Base-by-base conservation (phyloP, 2,797 vertebrate genomes). In the Yasuhikotakia modesta region DNA sequence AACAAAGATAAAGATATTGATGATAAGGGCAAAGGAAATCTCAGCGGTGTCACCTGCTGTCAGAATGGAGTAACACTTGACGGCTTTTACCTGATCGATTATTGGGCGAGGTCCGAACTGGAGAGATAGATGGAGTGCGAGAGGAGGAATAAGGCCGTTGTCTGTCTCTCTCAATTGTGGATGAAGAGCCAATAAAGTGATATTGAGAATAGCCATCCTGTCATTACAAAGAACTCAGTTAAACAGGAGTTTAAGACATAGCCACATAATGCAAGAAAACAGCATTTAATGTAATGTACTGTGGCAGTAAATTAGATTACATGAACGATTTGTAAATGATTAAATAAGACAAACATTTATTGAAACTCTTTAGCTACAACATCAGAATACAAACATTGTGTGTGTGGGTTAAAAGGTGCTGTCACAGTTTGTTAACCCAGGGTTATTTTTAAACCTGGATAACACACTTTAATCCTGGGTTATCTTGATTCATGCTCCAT, bases 161-260 rank as follows among this genome's bases (percentile, higher is more conserved):
- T 83, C 97, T 92, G 86, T 99, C 98, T 90, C 97, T 87, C 89
- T 99, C 98, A 89, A 99, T 99, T 32, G 98, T 99, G 70, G 97
- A 99, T 66, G 98, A 98, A 45, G 98, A 98, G 86, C 97, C 96
- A 85, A 99, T 94, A 72, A 99, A 99, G 91, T 99, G 96, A 91
- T 99, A 99, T 83, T 99, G 98, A 2, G 97, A 96, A 90, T 97
- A 99, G 85, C 97, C 98, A 0, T 99, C 98, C 97, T 99, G 92
- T 19, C 65, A 87, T 86, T 58, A 87, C 90, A 72, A 3, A 83
- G 27, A 63, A 0, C 1, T 61, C 46, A 58, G 48, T 46, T 67
- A 79, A 22, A 22, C 43, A 66, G 63, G 22, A 77, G 27, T 53
- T 63, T 39, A 14, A 5, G 32, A 21, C 24, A 48, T n/a, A 48